A percentile compares a stretch with the other conserved stretches of the same genome.
Evolutionary conservation across 2,888 invertebrate species (phyloP).

Genomic region (Nephrotoma guestfalica): DNA sequence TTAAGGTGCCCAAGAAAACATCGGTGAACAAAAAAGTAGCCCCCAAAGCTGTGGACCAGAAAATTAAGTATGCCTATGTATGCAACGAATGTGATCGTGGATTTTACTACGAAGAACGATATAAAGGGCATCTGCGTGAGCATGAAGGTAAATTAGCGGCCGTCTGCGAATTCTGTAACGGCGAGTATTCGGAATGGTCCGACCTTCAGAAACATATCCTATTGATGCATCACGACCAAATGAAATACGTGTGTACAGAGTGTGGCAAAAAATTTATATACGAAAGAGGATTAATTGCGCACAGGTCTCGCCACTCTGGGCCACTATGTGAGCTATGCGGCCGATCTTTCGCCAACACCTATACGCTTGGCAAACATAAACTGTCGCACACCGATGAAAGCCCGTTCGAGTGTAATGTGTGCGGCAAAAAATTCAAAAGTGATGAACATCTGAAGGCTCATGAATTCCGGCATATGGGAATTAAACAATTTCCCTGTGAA

Average conservation of each 20-base stretch:
- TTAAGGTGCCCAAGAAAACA: not conserved
- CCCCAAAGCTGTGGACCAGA: not conserved
- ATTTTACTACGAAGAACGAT: not conserved
- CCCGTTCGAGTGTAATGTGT: not conserved
- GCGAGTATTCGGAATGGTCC: not conserved
- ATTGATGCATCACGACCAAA: not conserved
- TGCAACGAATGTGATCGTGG: not conserved
- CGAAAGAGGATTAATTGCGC: not conserved
- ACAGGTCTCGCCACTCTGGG: not conserved
- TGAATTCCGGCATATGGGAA: not conserved
- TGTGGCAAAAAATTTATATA: not conserved
- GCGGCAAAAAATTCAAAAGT: not conserved
- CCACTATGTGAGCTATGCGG: not conserved
- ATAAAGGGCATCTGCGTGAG: not conserved
- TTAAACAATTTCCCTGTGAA: not conserved
- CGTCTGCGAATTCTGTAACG: constrained; percentile 1
- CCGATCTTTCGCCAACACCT: not conserved
- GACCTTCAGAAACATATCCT: not conserved
- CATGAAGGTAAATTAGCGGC: constrained; percentile 3
- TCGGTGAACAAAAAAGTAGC: not conserved
- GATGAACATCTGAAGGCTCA: not conserved
- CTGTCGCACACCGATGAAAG: not conserved
- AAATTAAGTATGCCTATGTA: not conserved
- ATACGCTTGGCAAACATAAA: not conserved
- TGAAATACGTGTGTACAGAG: not conserved